Evolutionary conservation across 2,888 invertebrate species (phyloP), one percentile per base, ranked within the genome.

Genomic region (Pelosia muscerda): DNA sequence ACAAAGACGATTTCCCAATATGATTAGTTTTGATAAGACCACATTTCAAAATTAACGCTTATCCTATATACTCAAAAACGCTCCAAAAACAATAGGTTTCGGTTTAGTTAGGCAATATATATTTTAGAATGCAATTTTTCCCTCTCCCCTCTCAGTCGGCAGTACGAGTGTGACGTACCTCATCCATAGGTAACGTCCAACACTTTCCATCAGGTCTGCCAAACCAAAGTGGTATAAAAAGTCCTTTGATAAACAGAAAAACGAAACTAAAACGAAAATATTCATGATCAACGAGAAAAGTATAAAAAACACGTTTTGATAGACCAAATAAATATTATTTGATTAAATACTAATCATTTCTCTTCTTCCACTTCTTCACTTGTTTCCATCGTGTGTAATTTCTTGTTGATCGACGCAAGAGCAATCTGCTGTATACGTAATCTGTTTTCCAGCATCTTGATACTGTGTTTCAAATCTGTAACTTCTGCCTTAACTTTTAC

Each of bases 401-500:
- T 90, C 73, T 79, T 90, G 54, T 90, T 87, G 0, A 90, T 72
- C 0, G 94, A 92, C 0, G 87, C 76, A 26, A 94, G 73, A 0
- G 94, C 91, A 3, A 93, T 93, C 57, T 91, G 89, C 55, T 93
- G 91, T 53, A 95, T 89, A 42, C 86, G 91, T 0, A 82, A 77
- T 38, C 93, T 83, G 60, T 92, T 94, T 8, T 91, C 88, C 58
- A 92, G 79, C 54, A 90, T 74, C 56, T 92, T 93, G 23, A 94
- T 86, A 6, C 85, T 84, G 57, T 91, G 90, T 58, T 91, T 92
- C 73, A 96, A 83, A 54, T 95, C 95, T 0, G 90, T 84, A 0
- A 95, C 79, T 69, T 96, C 94, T 0, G 92, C 90, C 77, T 96
- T 96, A 0, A 95, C 88, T 49, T 87, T 85, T 0, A 96, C 95